phyloP scores from a whole-genome alignment of 2,888 invertebrate species.

The Oasisia sp. region DNA sequence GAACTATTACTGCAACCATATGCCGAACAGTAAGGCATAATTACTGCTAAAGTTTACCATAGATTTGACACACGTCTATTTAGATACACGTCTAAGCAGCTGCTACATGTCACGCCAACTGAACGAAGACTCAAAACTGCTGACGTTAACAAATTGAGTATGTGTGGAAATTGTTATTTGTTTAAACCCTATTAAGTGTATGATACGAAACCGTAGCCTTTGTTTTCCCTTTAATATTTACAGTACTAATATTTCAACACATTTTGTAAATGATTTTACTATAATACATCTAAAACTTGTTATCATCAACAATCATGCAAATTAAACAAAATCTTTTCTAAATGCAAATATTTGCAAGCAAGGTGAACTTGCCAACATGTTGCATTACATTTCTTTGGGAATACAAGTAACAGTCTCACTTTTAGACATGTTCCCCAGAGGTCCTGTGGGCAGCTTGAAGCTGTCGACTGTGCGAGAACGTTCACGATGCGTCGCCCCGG shows the following conservation, averaged over 20 bases:
- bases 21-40: no score
- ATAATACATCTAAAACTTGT: neutral
- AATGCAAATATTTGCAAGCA: neutral
- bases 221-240: no score
- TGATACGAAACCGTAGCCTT: no score
- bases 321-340: neutral
- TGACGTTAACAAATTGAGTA: no score
- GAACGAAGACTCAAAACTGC: no score
- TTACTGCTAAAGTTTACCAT: no score
- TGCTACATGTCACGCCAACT: no score
- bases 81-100: no score
- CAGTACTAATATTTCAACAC: neutral
- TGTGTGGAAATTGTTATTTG: no score
- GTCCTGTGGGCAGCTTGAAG: conserved; percentile 1
- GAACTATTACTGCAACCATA: no score
- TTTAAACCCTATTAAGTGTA: no score
- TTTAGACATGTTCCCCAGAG: neutral
- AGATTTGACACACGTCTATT: no score
- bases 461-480: conserved; percentile 36
- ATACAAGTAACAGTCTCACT: neutral
- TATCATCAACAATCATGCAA: neutral
- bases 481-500: conserved; percentile 25
- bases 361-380: neutral
- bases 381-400: neutral
- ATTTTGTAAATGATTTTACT: neutral